These are phyloP conservation scores for Cebidichthys violaceus DNA, from an alignment of 2,113 vertebrate genomes.

Conservation along the genomic window DNA sequence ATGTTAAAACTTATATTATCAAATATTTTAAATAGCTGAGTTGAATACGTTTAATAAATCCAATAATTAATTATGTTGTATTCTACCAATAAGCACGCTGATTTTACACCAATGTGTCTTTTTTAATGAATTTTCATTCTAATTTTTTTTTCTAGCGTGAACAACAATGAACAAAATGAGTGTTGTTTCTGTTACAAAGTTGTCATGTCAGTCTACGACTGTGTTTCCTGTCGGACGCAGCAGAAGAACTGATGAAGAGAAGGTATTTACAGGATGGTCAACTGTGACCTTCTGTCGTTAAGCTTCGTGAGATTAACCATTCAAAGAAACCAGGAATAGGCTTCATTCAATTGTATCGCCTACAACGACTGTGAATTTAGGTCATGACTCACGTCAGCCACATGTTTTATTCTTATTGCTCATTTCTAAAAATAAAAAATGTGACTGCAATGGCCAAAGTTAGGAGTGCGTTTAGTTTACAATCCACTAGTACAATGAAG, in stretches of 20 bases:
- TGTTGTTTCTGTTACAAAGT: neutral
- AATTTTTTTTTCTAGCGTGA: neutral
- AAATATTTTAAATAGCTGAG: neutral
- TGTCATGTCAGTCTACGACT: neutral
- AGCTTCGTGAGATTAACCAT: constrained; percentile 21
- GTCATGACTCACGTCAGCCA: neutral
- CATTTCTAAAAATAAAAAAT: neutral
- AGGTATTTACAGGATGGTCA: neutral
- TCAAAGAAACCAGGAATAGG: neutral
- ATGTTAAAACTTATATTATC: neutral
- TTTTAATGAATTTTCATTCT: neutral
- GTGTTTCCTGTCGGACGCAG: neutral
- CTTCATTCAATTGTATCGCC: neutral
- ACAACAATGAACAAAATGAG: too few species aligned
- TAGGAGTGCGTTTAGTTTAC: neutral
- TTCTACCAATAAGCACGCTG: neutral
- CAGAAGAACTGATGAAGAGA: neutral
- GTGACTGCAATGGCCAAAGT: neutral
- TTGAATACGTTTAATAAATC: neutral
- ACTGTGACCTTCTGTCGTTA: neutral
- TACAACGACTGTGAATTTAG: neutral
- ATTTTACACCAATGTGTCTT: neutral
- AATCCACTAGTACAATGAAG: neutral
- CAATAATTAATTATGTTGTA: neutral
- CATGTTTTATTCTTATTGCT: neutral